Evolutionary conservation across 2,888 invertebrate genomes (phyloP).

Genomic region (Eristalis arbustorum): DNA sequence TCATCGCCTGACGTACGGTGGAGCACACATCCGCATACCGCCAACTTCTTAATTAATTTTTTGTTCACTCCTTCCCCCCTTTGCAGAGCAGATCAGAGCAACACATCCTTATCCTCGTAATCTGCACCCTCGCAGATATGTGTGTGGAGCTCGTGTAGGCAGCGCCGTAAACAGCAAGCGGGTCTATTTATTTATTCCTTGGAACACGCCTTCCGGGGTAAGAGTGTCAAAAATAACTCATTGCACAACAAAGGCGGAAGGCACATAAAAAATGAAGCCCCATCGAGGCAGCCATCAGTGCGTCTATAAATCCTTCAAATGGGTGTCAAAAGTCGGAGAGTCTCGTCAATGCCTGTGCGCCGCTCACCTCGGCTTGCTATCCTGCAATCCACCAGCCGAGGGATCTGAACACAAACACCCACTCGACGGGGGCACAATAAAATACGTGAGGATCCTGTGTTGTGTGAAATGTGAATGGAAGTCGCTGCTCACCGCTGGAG

Average conservation of each 20-base stretch:
- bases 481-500: not conserved
- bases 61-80: not conserved
- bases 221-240: constrained; percentile 22
- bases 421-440: not conserved
- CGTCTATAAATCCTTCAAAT: constrained; percentile 20
- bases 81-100: too few relatives aligned
- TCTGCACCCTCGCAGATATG: not conserved
- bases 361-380: not conserved
- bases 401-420: not conserved
- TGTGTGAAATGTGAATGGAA: not conserved
- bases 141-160: not conserved
- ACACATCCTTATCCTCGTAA: not conserved
- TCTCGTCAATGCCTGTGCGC: constrained; percentile 18
- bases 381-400: not conserved
- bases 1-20: constrained; percentile 9
- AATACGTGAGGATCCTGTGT: not conserved
- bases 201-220: constrained; percentile 1
- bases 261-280: constrained; percentile 1
- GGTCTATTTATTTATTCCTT: constrained; percentile 3
- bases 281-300: not conserved
- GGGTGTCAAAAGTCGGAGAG: constrained; percentile 26
- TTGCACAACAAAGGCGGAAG: constrained; percentile 13
- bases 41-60: constrained; percentile 17
- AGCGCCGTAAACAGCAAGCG: not conserved
- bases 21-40: not conserved